Evolutionary conservation across 1,140 invertebrate species (phyloP).

Genomic region (Brachionus plicatilis): DNA sequence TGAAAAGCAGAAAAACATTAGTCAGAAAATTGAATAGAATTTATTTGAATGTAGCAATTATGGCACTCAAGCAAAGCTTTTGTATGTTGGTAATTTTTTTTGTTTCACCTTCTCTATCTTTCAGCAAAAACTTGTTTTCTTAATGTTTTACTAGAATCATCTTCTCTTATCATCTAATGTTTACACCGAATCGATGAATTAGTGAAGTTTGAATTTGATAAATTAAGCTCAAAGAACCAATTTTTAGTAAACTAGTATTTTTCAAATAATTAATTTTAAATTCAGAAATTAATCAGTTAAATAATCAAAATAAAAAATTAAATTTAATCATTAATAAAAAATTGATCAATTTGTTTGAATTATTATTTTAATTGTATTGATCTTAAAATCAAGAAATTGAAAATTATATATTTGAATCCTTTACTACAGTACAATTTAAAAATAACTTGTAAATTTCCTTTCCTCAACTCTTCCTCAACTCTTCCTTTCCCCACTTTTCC

Average conservation of each 20-base stretch:
- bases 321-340: too few species aligned
- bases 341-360: too few species aligned
- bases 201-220: not conserved
- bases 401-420: too few species aligned
- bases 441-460: too few species aligned
- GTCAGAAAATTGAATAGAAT: not conserved
- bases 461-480: too few species aligned
- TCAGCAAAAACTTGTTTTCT: not conserved
- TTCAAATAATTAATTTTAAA: not conserved
- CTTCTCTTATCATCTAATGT: not conserved
- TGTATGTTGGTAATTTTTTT: not conserved
- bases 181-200: not conserved
- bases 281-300: not conserved
- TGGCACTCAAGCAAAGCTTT: not conserved
- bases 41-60: not conserved
- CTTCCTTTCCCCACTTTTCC: too few species aligned
- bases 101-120: not conserved
- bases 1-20: not conserved
- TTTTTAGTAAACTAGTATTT: not conserved
- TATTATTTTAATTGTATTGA: too few species aligned
- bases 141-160: not conserved
- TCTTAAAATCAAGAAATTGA: too few species aligned
- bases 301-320: not conserved
- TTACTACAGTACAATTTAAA: too few species aligned
- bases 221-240: not conserved